Base-by-base conservation (phyloP, 2,888 invertebrate species). In the Notodonta ziczac region DNA sequence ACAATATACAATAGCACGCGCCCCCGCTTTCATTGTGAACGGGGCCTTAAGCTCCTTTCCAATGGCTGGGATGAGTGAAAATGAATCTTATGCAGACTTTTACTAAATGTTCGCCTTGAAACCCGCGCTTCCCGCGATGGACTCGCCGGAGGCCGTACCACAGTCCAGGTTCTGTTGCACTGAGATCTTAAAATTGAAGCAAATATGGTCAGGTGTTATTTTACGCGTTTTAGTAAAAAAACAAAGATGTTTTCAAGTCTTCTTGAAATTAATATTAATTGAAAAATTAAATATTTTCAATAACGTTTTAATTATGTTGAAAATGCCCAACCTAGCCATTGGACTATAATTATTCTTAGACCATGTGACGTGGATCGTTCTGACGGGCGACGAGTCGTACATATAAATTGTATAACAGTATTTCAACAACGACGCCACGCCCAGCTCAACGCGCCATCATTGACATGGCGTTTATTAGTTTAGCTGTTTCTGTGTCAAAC, bases 231-330 rank as follows among this genome's bases (percentile, higher is more conserved):
- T 42, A 9, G 42, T 10, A 4, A 1, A 1, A 9, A 12, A 10
- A 42, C 7, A 4, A 9, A 42, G 9, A 9, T 42, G 9, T 42
- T 4, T 7, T 42, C 9, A 42, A 42, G 10, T 10, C 9, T 4
- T 42, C 9, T 42, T 42, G 10, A 42, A 42, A 42, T 42, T 42
- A 42, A 62, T 51, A 59, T 62, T 62, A 51, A 60, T 60, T 53
- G 51, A 32, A 14, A 56, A 16, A 16, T 5, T 2, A 50, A 14
- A 16, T 50, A 12, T n/a, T 48, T 12, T 10, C 42, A 42, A 42
- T 4, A 9, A 10, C n/a, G 2, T 50, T 6, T 50, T 9, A 9
- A 16, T 8, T 14, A 16, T 16, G 50, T 5, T 4, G 16, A 1
- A 35, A 35, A 0, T 16, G 9, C 7, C 50, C 16, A 50, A 16